Conservation (phyloP, 2,797 vertebrate species). For the Pristis pectinata region DNA sequence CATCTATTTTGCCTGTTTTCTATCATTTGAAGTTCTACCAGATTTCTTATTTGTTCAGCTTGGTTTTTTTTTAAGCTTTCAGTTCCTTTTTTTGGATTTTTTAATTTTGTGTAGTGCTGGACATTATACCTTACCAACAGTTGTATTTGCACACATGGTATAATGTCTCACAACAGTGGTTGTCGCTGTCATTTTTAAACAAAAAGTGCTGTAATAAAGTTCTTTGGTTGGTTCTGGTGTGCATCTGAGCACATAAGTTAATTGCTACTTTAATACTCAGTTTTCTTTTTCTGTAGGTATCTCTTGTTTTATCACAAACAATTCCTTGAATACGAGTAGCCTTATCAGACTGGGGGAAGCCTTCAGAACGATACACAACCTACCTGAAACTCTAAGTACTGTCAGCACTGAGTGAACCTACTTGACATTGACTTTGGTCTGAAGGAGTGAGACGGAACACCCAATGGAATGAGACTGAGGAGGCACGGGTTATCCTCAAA, state of each 20-base stretch:
- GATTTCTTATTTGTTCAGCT: not conserved
- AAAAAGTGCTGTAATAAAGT: not conserved
- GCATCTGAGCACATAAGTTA: not conserved
- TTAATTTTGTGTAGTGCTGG: not conserved
- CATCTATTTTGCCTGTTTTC: not conserved
- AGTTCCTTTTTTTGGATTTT: not conserved
- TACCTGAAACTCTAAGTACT: slow-evolving; percentile 69
- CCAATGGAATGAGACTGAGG: slow-evolving; percentile 40
- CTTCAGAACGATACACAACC: slow-evolving; percentile 66
- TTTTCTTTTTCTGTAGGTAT: slow-evolving; percentile 62
- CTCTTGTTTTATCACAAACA: slow-evolving; percentile 99
- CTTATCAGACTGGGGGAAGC: slow-evolving; percentile 52
- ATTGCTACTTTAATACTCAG: not conserved
- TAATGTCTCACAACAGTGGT: not conserved
- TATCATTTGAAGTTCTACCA: not conserved
- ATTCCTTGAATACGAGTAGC: slow-evolving; percentile 94
- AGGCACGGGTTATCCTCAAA: slow-evolving; percentile 38
- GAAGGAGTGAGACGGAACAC: slow-evolving; percentile 59
- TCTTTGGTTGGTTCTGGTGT: not conserved
- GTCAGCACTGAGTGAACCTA: slow-evolving; percentile 72
- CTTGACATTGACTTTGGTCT: slow-evolving; percentile 66
- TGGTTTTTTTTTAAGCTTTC: not conserved
- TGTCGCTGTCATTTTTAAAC: not conserved
- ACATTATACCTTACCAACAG: not conserved
- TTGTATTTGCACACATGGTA: not conserved